Conservation (phyloP, 1,140 invertebrate genomes). For the Bombyx mandarina region DNA sequence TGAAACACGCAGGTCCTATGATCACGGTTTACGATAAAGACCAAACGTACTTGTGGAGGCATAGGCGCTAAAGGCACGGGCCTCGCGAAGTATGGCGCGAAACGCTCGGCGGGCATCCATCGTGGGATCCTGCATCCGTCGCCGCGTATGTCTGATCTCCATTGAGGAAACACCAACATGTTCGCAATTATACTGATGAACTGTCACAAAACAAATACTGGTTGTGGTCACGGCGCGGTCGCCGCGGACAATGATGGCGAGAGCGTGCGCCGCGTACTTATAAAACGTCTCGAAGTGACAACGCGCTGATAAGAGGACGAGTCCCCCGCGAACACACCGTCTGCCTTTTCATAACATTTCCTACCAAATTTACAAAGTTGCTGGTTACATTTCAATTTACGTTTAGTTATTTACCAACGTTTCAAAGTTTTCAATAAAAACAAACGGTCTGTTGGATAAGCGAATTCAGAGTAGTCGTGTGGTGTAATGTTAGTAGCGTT, state of each 20-base stretch:
- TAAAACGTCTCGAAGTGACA: constrained; percentile 58
- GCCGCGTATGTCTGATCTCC: constrained; percentile 34
- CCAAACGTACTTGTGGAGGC: constrained; percentile 42
- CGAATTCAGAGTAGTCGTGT: too few species aligned
- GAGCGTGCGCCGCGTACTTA: constrained; percentile 47
- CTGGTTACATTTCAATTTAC: too few species aligned
- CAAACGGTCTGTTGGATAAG: too few species aligned
- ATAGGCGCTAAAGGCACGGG: constrained; percentile 31
- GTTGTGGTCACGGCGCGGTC: constrained; percentile 42
- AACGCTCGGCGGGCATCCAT: constrained; percentile 54
- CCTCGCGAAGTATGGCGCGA: constrained; percentile 54
- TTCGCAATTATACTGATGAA: constrained; percentile 16
- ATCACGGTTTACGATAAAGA: not conserved
- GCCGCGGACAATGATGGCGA: constrained; percentile 45
- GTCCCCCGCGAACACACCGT: constrained; percentile 53
- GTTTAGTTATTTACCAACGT: too few species aligned
- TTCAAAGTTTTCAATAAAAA: too few species aligned
- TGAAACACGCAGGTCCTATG: not conserved
- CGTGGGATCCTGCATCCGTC: constrained; percentile 42
- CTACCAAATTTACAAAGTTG: too few species aligned
- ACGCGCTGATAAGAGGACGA: constrained; percentile 54
- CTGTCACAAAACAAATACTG: constrained; percentile 11
- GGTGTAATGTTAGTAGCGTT: constrained; percentile 27
- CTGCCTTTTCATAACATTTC: constrained; percentile 1
- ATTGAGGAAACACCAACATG: constrained; percentile 61